Percentiles rank a stretch among this genome's conserved stretches.
These are phyloP conservation scores for Nothura maculosa DNA, from an alignment of 2,797 vertebrate species.

Conservation along the genomic window DNA sequence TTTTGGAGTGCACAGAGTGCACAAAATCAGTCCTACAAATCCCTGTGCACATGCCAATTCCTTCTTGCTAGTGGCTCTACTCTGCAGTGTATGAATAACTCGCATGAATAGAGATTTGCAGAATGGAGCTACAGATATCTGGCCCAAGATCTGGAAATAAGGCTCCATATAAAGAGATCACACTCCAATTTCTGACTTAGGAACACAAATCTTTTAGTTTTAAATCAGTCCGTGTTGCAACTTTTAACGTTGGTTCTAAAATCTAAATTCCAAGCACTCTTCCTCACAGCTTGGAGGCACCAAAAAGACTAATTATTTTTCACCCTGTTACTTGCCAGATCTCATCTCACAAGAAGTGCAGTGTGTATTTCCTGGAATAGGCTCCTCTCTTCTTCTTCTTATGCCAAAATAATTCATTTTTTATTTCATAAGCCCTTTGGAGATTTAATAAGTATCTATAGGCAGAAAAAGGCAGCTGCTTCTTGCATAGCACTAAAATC, in stretches of 20 bases:
- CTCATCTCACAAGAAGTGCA: slow-evolving; percentile 11
- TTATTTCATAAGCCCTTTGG: slow-evolving; percentile 38
- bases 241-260: slow-evolving; percentile 62
- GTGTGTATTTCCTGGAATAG: slow-evolving; percentile 24
- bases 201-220: slow-evolving; percentile 39
- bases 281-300: slow-evolving; percentile 33
- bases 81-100: background rate
- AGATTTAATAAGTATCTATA: slow-evolving; percentile 48
- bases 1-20: background rate
- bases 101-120: background rate
- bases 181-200: background rate
- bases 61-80: background rate
- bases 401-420: slow-evolving; percentile 39
- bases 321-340: background rate
- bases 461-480: slow-evolving; percentile 15
- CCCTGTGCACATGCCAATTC: background rate
- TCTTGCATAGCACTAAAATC: background rate
- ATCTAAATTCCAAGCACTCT: slow-evolving; percentile 39
- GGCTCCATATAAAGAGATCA: background rate
- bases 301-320: slow-evolving; percentile 42
- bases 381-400: slow-evolving; percentile 27
- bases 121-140: background rate
- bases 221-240: background rate
- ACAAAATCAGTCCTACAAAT: background rate
- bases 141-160: no score